Evolutionary conservation across 2,888 invertebrate species (phyloP).

Genomic region (Drosophila melanocephala): DNA sequence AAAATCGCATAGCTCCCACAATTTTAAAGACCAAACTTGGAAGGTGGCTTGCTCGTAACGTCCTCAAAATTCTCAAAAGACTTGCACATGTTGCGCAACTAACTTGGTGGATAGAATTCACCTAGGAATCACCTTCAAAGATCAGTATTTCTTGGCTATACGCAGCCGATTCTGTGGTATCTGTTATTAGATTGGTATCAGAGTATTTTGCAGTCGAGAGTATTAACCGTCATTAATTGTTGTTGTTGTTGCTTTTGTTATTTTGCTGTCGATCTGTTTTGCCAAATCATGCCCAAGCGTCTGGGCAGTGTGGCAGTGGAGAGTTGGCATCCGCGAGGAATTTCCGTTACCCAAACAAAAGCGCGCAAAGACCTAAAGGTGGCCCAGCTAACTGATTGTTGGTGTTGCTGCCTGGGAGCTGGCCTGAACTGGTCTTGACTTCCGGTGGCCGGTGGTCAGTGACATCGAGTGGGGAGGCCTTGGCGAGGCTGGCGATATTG

Average conservation of each 20-base stretch:
- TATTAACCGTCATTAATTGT: too few relatives aligned
- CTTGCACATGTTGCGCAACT: too few relatives aligned
- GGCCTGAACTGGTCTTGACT: slow-evolving; percentile 66
- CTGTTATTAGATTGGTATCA: neutral
- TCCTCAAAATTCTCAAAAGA: too few relatives aligned
- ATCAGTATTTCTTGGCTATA: too few relatives aligned
- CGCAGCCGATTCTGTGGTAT: too few relatives aligned
- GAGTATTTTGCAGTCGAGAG: neutral
- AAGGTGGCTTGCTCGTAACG: neutral
- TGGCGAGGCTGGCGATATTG: slow-evolving; percentile 48
- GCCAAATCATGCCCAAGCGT: slow-evolving; percentile 53
- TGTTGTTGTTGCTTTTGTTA: neutral
- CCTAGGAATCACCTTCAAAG: too few relatives aligned
- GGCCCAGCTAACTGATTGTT: neutral
- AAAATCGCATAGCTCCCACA: neutral
- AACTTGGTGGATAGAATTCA: too few relatives aligned
- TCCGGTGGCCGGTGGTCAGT: slow-evolving; percentile 53
- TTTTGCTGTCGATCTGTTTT: slow-evolving; percentile 18
- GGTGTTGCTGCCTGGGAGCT: slow-evolving; percentile 11
- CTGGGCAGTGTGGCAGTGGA: slow-evolving; percentile 6
- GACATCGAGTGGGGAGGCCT: slow-evolving; percentile 59
- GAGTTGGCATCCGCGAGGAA: slow-evolving; percentile 46
- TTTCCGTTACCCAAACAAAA: slow-evolving; percentile 60
- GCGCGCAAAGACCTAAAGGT: slow-evolving; percentile 5
- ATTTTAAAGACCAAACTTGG: neutral